Base-by-base conservation (phyloP, 2,113 vertebrate species). In the Eclectus roratus region DNA sequence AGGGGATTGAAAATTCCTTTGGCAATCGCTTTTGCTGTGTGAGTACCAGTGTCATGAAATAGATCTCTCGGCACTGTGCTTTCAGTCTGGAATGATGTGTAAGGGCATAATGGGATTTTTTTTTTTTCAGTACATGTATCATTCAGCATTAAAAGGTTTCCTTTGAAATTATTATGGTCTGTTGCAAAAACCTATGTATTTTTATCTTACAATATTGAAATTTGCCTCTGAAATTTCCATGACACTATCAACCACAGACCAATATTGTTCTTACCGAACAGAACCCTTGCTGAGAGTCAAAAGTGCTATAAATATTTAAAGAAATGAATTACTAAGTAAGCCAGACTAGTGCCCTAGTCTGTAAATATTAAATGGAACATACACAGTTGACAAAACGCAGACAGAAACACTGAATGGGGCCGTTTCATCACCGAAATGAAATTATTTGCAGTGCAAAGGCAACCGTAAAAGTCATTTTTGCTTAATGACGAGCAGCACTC, bases 261-360 rank as follows among this genome's bases (percentile, higher is more conserved):
- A 80, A 46, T 85, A 86, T 91, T 91, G 79, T 96, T 96, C 95
- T 88, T 93, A 77, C 95, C 80, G 56, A 91, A 70, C 49, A 88
- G 80, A 91, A 44, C 46, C 70, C 56, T 94, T 92, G 74, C 91
- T 93, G 74, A 91, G 80, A 93, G 80, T 84, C 58, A 24, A 78
- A 78, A 95, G 63, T 41, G 43, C 89, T 96, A 97, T 97, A 94
- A 98, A 98, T 98, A 97, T 97, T 98, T 97, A 58, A 96, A 94
- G 88, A 80, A 90, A 89, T 56, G 17, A 91, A 96, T 96, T 95
- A 93, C 70, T 84, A 50, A 96, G 69, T 41, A 73, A 91, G 84
- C 58, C 72, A 90, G 84, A 58, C 46, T 77, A 66, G 79, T 21
- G 16, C 61, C 76, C 33, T 41, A 37, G 56, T 80, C 94, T 93